Evolutionary conservation across 2,888 invertebrate species (phyloP), one percentile per base, ranked within the genome.

Genomic region (Romanomermis culicivorax): DNA sequence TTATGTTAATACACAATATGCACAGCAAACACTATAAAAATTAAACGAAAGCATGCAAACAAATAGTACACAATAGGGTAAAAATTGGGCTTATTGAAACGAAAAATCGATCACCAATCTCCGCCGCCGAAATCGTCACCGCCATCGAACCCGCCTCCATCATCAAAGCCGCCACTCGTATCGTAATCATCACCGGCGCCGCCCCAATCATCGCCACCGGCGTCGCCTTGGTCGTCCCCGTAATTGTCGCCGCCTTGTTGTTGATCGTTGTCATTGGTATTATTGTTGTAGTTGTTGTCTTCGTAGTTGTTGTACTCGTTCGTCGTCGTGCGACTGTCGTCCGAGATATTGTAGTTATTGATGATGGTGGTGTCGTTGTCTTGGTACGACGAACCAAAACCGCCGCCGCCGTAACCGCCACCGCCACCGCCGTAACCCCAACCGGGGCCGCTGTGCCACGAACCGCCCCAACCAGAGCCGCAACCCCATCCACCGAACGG

Each of bases 331-430:
- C 36, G 36, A 17, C 25, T 50, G 51, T 30, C 30, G 51, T 51
- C 26, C 20, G 17, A 30, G 51, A 20, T 20, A 29, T 51, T 51
- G 36, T 51, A 29, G 25, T 51, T 51, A 26, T 51, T 51, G 51
- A 29, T 51, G 17, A 29, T 51, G 51, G 27, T 51, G 29, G 27
- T 51, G 51, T 51, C 30, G 25, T 51, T 51, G 36, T 51, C 30
- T n/a, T 51, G n/a, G 36, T n/a, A n/a, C n/a, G n/a, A n/a, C n/a
- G n/a, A n/a, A n/a, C n/a, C n/a, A n/a, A n/a, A n/a, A n/a, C n/a
- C n/a, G n/a, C n/a, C n/a, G 36, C 36, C 36, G 36, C 36, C 36
- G 7, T 17, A 11, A 20, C 47, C 47, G 7, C 47, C 47, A 23
- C 7, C 7, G 4, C 47, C 47, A 23, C 24, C 14, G 7, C 23